Percentiles rank a stretch among this genome's conserved stretches.
Evolutionary conservation across 92 coral and sea anemone species (phyloP).

Genomic region (Actinernus sp.): DNA sequence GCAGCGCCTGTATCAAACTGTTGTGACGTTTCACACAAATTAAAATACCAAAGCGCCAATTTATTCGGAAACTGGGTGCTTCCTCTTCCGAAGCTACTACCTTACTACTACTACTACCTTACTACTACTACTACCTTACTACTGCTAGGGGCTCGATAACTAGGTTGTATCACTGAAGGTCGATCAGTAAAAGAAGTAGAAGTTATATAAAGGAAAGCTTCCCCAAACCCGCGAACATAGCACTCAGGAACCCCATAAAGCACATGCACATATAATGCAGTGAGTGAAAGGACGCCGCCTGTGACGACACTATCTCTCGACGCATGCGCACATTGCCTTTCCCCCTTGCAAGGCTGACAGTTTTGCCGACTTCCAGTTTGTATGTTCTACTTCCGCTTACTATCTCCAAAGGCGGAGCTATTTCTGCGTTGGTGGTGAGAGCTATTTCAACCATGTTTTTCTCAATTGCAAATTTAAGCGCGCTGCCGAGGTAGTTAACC

Average conservation of each 20-base stretch:
- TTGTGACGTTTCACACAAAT: too few relatives aligned
- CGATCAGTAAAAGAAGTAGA: too few relatives aligned
- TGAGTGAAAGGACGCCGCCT: conserved; percentile 18
- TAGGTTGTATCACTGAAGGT: too few relatives aligned
- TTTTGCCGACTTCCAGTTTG: conserved; percentile 37
- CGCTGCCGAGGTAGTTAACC: conserved; percentile 71
- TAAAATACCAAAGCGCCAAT: too few relatives aligned
- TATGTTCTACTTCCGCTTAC: conserved; percentile 15
- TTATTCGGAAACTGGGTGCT: too few relatives aligned
- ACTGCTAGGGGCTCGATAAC: too few relatives aligned
- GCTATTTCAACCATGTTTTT: conserved; percentile 39
- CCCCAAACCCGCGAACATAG: too few relatives aligned
- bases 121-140: too few relatives aligned
- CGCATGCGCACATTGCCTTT: conserved; percentile 64
- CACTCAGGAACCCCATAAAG: conserved; percentile 19
- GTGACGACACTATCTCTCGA: conserved; percentile 5
- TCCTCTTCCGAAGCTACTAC: too few relatives aligned
- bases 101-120: too few relatives aligned
- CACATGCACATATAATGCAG: conserved; percentile 14
- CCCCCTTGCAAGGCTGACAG: conserved; percentile 33
- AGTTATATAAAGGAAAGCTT: too few relatives aligned
- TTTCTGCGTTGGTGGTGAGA: conserved; percentile 47
- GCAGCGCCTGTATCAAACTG: too few relatives aligned
- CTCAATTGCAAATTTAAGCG: conserved; percentile 35
- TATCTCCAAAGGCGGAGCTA: conserved; percentile 67